These are phyloP conservation scores for Andrena bicolor DNA, from an alignment of 2,888 invertebrate species.

Conservation along the genomic window DNA sequence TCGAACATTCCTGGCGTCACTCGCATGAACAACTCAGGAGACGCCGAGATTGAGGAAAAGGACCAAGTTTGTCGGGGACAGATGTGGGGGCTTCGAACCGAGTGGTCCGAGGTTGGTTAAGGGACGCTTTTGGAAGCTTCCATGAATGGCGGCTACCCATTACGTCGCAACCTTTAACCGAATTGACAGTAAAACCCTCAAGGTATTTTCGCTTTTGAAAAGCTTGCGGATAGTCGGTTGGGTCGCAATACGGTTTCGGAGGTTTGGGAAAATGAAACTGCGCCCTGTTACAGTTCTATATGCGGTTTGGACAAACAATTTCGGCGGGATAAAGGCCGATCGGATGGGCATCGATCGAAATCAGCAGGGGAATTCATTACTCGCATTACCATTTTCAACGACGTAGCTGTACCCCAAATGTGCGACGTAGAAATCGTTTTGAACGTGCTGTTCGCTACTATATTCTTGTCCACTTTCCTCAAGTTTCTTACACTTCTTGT, in stretches of 20 bases:
- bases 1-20: neutral
- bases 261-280: slow-evolving; percentile 50
- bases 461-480: no score
- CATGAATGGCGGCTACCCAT: slow-evolving; percentile 17
- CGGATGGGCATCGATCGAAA: slow-evolving; percentile 28
- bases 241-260: neutral
- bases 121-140: slow-evolving; percentile 1
- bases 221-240: neutral
- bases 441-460: no score
- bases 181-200: slow-evolving; percentile 32
- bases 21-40: neutral
- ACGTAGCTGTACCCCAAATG: neutral
- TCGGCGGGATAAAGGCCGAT: neutral
- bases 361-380: neutral
- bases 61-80: neutral
- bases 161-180: slow-evolving; percentile 20
- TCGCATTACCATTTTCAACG: neutral
- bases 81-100: neutral
- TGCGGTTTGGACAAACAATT: slow-evolving; percentile 45
- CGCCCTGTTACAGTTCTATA: slow-evolving; percentile 47
- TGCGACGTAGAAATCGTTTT: no score
- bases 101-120: neutral
- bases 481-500: no score
- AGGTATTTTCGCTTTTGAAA: neutral
- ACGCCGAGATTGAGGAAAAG: neutral